A percentile compares a stretch with the other conserved stretches of the same genome.
phyloP scores from a whole-genome alignment of 2,797 vertebrate genomes.

The Danio choprae region DNA sequence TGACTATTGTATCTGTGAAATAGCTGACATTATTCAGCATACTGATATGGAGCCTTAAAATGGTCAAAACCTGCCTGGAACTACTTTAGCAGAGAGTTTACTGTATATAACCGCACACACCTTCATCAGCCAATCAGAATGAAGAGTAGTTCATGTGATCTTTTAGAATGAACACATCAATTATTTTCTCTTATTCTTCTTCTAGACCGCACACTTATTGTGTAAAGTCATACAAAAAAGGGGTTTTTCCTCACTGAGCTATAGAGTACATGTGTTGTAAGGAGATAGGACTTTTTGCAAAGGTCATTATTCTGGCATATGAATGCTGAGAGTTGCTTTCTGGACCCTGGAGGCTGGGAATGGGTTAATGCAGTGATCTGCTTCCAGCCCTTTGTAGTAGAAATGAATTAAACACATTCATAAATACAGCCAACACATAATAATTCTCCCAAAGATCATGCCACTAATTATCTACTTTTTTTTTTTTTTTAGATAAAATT shows the following conservation, averaged over 20 bases:
- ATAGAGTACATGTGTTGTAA: slow-evolving; percentile 4
- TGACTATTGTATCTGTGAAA: too few relatives aligned
- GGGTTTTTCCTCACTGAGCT: too few relatives aligned
- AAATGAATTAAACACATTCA: not conserved
- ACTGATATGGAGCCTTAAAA: too few relatives aligned
- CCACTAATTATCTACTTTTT: not conserved
- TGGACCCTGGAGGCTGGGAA: slow-evolving; percentile 14
- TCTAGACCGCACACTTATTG: not conserved
- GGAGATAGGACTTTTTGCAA: slow-evolving; percentile 11
- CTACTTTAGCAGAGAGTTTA: too few relatives aligned
- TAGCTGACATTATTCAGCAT: too few relatives aligned
- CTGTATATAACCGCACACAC: too few relatives aligned
- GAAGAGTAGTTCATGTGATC: too few relatives aligned
- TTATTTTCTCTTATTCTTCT: not conserved
- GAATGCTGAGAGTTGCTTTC: not conserved
- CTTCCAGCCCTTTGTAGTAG: not conserved
- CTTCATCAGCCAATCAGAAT: too few relatives aligned
- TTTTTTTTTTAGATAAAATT: not conserved
- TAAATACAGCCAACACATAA: not conserved
- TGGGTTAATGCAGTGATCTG: not conserved
- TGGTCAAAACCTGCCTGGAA: too few relatives aligned
- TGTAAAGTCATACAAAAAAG: not conserved
- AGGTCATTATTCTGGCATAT: slow-evolving; percentile 20
- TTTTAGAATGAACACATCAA: too few relatives aligned
- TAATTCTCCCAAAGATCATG: not conserved